Base-by-base conservation (phyloP, 2,797 vertebrate genomes). In the Sebastes ruberrimus region DNA sequence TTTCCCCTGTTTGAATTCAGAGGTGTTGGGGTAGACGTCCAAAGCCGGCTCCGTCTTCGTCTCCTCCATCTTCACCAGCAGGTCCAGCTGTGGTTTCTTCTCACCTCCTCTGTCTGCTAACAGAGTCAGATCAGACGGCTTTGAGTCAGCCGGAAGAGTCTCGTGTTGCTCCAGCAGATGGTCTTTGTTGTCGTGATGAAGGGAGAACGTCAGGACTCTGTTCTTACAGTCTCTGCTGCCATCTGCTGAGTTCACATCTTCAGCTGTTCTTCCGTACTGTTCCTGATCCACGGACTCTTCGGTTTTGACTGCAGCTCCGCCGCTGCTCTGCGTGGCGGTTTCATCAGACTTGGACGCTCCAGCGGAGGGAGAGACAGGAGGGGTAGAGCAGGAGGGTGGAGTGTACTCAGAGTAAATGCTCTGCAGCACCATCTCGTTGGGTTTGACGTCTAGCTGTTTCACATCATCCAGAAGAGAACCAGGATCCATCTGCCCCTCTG, bases 41-140 rank as follows among this genome's bases (percentile, higher is more conserved):
- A 84, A 83, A 0, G 10, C n/a, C 0, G 55, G 7, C 76, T 92
- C 90, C 0, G 5, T 74, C 71, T 93, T 89, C 6, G 87, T 80
- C 57, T 84, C 86, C 59, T 94, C 93, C 0, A 83, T 35, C 70
- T 95, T 93, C 23, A 94, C 75, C 1, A 86, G 84, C 13, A 88
- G 80, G 60, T 88, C 64, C 56, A 84, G 6, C 30, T 86, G 42
- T 2, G 81, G 69, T 68, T 92, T 91, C 60, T 46, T 86, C 25
- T 91, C 86, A 2, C 10, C 35, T 6, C 14, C 30, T 0, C 32
- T 18, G 10, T 75, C 80, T 11, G 78, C 27, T 22, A 61, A 22
- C 32, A 80, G 60, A 57, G 73, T 86, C 0, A 85, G 64, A 42
- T 72, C 75, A 1, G 60, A 10, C 2, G 86, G 65, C 23, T 89